A percentile compares a stretch with the other conserved stretches of the same genome.
Conservation (phyloP, 2,113 vertebrate species). For the Bubalus kerabau region DNA sequence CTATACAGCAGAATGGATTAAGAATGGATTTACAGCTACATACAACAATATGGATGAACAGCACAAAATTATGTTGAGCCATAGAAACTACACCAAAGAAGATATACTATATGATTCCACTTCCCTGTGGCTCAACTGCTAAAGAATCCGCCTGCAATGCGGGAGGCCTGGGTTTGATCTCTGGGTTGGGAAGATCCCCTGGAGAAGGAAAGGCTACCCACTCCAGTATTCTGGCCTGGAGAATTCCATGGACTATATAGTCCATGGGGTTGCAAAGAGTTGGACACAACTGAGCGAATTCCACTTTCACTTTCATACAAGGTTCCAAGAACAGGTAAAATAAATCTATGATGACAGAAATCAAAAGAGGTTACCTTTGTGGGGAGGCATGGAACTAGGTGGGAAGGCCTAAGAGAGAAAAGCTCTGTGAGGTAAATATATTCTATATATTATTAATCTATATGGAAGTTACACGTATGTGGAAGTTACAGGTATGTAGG, state of each 20-base stretch:
- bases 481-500: not conserved
- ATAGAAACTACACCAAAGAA: not conserved
- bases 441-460: not conserved
- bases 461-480: not conserved
- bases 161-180: not conserved
- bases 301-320: not conserved
- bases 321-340: not conserved
- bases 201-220: not conserved
- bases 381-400: not conserved
- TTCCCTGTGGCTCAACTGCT: not conserved
- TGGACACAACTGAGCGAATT: not conserved
- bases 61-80: conserved; percentile 10
- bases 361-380: not conserved
- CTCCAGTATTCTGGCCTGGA: not conserved
- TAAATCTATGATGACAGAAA: not conserved
- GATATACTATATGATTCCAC: not conserved
- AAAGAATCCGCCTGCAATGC: not conserved
- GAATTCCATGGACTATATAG: not conserved
- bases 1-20: not conserved
- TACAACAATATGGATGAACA: not conserved
- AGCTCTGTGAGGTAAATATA: not conserved
- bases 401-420: not conserved
- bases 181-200: not conserved
- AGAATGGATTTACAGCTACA: not conserved
- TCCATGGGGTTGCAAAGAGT: not conserved